Evolutionary conservation across 2,113 vertebrate genomes (phyloP).

Genomic region (Tachycineta bicolor): DNA sequence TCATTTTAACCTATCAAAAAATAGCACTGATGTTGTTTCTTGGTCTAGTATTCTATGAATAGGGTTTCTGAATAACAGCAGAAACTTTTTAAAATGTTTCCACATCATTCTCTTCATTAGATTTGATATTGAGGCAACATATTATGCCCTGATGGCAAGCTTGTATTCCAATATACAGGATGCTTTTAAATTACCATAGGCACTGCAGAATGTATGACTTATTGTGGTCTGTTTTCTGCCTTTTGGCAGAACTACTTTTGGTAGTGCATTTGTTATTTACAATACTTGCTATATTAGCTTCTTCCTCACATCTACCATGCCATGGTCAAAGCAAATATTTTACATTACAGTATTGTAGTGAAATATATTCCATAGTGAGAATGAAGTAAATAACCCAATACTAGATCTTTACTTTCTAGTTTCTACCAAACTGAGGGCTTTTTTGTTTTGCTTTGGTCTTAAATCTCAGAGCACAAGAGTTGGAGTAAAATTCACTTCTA

Average conservation of each 20-base stretch:
- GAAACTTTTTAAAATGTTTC: not conserved
- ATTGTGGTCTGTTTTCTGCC: not conserved
- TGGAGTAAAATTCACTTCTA: slow-evolving; percentile 20
- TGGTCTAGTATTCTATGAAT: not conserved
- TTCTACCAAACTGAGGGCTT: not conserved
- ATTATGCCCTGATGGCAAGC: not conserved
- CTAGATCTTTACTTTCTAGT: not conserved
- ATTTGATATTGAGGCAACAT: not conserved
- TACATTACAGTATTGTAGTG: not conserved
- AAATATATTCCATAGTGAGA: not conserved
- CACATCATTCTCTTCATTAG: not conserved
- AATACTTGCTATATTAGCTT: not conserved
- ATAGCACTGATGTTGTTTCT: not conserved
- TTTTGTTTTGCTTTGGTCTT: not conserved
- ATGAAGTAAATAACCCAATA: not conserved
- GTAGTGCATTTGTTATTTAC: slow-evolving; percentile 7
- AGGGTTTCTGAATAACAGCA: not conserved
- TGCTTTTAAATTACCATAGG: not conserved
- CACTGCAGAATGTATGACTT: not conserved
- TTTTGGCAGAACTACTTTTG: not conserved
- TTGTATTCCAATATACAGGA: not conserved
- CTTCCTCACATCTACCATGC: not conserved
- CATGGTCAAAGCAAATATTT: slow-evolving; percentile 1
- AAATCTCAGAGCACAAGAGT: not conserved
- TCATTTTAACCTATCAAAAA: not conserved